These are phyloP conservation scores for Allygus modestus DNA, from an alignment of 2,888 invertebrate genomes.

Conservation along the genomic window DNA sequence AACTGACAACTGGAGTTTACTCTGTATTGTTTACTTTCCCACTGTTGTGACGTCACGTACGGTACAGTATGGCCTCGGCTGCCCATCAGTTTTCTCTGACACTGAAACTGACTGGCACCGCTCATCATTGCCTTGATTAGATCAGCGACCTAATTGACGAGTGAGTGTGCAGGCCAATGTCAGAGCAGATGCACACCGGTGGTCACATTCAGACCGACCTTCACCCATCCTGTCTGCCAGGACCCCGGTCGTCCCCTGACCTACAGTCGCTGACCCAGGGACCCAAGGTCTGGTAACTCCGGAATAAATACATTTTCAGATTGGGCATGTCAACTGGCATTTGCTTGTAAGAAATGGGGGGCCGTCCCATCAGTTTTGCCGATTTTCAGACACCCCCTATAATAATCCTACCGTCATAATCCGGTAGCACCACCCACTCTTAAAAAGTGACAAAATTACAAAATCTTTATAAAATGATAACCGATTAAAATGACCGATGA, in stretches of 20 bases:
- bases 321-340: background rate
- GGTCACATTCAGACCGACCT: conserved; percentile 16
- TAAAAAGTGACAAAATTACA: too few relatives aligned
- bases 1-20: too few relatives aligned
- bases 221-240: conserved; percentile 5
- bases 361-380: too few relatives aligned
- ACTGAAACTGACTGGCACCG: background rate
- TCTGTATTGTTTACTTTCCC: too few relatives aligned
- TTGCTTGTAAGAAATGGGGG: background rate
- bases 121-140: background rate
- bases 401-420: too few relatives aligned
- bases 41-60: too few relatives aligned
- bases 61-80: background rate
- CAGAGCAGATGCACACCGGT: conserved; percentile 17
- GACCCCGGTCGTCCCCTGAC: background rate
- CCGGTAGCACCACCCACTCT: too few relatives aligned
- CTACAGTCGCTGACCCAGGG: background rate
- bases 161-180: conserved; percentile 29
- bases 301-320: background rate
- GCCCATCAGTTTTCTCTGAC: background rate
- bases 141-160: conserved; percentile 30
- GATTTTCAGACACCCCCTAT: too few relatives aligned
- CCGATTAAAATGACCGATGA: too few relatives aligned
- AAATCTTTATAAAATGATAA: too few relatives aligned
- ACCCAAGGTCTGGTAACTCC: background rate